Percentiles rank a stretch among this genome's conserved stretches.
Evolutionary conservation across 2,888 invertebrate genomes (phyloP).

Genomic region (Neocrepidodera transversa): DNA sequence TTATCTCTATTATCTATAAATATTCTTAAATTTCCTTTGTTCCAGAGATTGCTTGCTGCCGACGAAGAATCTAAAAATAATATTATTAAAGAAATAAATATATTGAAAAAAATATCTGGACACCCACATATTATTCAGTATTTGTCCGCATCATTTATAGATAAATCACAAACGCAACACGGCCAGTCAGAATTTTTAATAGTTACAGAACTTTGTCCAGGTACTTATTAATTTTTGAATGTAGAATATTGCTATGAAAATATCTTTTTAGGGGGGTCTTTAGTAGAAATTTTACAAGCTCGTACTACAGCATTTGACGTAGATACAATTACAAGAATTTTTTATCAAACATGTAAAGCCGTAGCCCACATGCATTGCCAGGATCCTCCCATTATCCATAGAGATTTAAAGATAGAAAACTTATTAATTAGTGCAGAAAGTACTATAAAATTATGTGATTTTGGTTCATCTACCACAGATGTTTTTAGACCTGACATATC

Average conservation of each 20-base stretch:
- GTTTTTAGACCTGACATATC: slow-evolving; percentile 81
- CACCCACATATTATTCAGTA: slow-evolving; percentile 93
- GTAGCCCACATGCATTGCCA: slow-evolving; percentile 94
- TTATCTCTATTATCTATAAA: background rate
- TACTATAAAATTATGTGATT: slow-evolving; percentile 93
- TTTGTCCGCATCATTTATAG: slow-evolving; percentile 82
- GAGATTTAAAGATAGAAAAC: slow-evolving; percentile 97
- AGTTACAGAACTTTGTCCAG: slow-evolving; percentile 91
- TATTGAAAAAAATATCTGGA: slow-evolving; percentile 86
- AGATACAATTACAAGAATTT: slow-evolving; percentile 79
- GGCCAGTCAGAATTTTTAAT: slow-evolving; percentile 90
- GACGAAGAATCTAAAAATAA: slow-evolving; percentile 82
- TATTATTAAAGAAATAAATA: slow-evolving; percentile 83
- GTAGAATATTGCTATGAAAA: background rate
- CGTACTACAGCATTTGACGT: slow-evolving; percentile 69
- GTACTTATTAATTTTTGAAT: slow-evolving; percentile 58
- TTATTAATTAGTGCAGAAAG: slow-evolving; percentile 87
- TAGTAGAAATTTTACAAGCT: slow-evolving; percentile 71
- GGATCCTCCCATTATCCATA: slow-evolving; percentile 88
- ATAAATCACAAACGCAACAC: slow-evolving; percentile 79
- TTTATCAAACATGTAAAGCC: slow-evolving; percentile 90
- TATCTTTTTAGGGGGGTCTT: slow-evolving; percentile 67
- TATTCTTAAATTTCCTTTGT: slow-evolving; percentile 37
- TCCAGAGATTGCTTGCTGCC: slow-evolving; percentile 77
- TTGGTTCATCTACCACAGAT: slow-evolving; percentile 92